Percentiles rank a stretch among this genome's conserved stretches.
Conservation (phyloP, 2,888 invertebrate genomes). For the Erebia ligea region DNA sequence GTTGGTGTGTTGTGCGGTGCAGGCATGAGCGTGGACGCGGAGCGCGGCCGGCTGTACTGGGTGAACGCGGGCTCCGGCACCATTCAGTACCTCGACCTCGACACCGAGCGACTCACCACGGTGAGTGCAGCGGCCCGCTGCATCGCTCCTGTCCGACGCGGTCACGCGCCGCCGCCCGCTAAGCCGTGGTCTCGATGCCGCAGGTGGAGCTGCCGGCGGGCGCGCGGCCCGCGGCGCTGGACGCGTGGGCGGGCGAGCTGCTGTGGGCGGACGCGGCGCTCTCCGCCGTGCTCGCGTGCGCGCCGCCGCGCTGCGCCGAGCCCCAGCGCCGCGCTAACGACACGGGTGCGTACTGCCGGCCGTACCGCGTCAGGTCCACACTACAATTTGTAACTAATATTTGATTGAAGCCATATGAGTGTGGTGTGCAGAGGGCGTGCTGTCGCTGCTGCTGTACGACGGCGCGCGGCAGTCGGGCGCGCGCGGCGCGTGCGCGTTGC, state of each 20-base stretch:
- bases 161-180: too few species aligned
- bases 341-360: constrained; percentile 78
- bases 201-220: constrained; percentile 52
- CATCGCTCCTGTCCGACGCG: too few species aligned
- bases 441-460: constrained; percentile 88
- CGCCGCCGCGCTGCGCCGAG: constrained; percentile 78
- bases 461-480: constrained; percentile 79
- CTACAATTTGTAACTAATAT: too few species aligned
- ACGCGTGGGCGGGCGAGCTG: constrained; percentile 85
- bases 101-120: constrained; percentile 48
- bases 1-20: constrained; percentile 34
- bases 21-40: constrained; percentile 85
- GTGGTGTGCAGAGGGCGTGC: constrained; percentile 77
- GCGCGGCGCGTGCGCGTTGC: constrained; percentile 70
- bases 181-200: too few species aligned
- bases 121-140: constrained; percentile 49
- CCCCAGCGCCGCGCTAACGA: constrained; percentile 79
- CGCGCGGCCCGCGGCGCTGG: constrained; percentile 85
- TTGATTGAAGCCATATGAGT: too few species aligned
- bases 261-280: constrained; percentile 87
- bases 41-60: constrained; percentile 87
- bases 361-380: too few species aligned
- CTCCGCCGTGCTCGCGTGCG: constrained; percentile 80
- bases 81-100: constrained; percentile 85
- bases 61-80: constrained; percentile 65